Conservation (phyloP, 2,888 invertebrate species). For the Drosophila meridiana region DNA sequence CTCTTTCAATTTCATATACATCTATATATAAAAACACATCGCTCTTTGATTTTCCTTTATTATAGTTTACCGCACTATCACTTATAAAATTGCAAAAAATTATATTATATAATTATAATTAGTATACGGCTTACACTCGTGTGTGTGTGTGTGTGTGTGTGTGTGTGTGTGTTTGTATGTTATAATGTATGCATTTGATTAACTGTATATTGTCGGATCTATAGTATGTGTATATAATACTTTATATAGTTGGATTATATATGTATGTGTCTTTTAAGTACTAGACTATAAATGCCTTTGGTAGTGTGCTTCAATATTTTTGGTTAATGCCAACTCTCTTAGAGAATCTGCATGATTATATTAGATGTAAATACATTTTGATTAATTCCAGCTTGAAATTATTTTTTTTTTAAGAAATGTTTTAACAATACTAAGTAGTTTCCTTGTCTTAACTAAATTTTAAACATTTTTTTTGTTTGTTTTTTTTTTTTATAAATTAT, state of each 20-base stretch:
- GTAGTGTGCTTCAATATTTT: constrained; percentile 52
- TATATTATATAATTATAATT: constrained; percentile 48
- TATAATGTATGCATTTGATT: constrained; percentile 71
- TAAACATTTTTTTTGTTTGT: constrained; percentile 32
- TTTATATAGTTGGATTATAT: constrained; percentile 42
- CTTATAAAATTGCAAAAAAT: constrained; percentile 81
- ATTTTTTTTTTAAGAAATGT: constrained; percentile 1
- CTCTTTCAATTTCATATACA: neutral
- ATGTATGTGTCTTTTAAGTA: constrained; percentile 28
- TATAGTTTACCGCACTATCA: constrained; percentile 63
- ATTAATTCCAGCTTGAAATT: constrained; percentile 42
- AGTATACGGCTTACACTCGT: constrained; percentile 24
- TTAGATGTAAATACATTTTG: constrained; percentile 37
- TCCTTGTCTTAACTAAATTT: constrained; percentile 57
- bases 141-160: neutral
- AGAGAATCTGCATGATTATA: constrained; percentile 33
- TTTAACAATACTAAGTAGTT: constrained; percentile 48
- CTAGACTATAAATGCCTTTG: constrained; percentile 64
- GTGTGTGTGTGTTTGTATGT: constrained; percentile 14
- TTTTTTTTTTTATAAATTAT: constrained; percentile 48
- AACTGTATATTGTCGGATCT: constrained; percentile 82
- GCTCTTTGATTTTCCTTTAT: constrained; percentile 42
- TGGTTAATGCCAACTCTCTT: constrained; percentile 47
- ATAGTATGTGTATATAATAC: constrained; percentile 68
- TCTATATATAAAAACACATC: neutral